Evolutionary conservation across 64 coral and sea anemone genomes (phyloP).

Genomic region (Stichodactyla helianthus): DNA sequence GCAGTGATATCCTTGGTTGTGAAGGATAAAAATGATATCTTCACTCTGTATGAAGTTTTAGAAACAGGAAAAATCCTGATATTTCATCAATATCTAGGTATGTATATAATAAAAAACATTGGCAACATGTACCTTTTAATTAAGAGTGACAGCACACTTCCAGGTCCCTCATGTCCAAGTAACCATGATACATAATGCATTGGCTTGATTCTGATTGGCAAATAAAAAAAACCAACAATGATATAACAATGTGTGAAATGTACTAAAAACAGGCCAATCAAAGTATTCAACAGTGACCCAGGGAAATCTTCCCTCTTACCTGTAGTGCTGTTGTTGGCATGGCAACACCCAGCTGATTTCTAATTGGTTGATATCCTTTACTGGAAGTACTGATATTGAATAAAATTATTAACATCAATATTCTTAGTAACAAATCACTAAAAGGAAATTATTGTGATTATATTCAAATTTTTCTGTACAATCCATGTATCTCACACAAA

Average conservation of each 20-base stretch:
- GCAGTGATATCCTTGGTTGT: too few relatives aligned
- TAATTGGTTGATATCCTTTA: constrained; percentile 83
- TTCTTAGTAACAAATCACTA: too few relatives aligned
- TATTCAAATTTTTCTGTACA: too few relatives aligned
- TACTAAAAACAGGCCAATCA: too few relatives aligned
- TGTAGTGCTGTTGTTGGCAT: constrained; percentile 74
- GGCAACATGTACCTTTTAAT: constrained; percentile 68
- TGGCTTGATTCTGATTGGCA: constrained; percentile 70
- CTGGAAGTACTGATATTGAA: constrained; percentile 63
- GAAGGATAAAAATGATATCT: too few relatives aligned
- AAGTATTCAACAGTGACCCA: too few relatives aligned
- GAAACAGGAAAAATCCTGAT: too few relatives aligned
- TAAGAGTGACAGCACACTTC: constrained; percentile 77
- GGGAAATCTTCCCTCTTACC: constrained; percentile 17
- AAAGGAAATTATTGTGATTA: too few relatives aligned
- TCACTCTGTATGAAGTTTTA: too few relatives aligned
- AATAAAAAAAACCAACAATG: background rate
- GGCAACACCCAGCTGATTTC: constrained; percentile 84
- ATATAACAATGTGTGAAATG: background rate
- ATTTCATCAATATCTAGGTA: too few relatives aligned
- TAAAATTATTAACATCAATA: background rate
- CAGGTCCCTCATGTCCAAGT: constrained; percentile 84
- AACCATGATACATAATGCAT: constrained; percentile 92
- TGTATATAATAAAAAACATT: too few relatives aligned
- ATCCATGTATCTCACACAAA: too few relatives aligned